phyloP scores from a whole-genome alignment of 2,797 vertebrate species.

The Simalia tracyae region DNA sequence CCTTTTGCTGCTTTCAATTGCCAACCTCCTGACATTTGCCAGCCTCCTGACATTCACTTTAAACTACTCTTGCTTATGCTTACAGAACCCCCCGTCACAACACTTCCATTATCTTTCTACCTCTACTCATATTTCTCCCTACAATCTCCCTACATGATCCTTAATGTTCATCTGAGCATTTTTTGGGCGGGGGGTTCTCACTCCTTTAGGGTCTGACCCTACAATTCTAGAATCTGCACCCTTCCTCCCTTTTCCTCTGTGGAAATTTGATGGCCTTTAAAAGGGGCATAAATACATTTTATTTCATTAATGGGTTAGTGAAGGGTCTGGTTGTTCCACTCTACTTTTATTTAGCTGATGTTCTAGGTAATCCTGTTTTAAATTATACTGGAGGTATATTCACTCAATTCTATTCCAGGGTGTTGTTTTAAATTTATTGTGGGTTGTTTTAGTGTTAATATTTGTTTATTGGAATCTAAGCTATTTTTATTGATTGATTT shows the following conservation, averaged over 20 bases:
- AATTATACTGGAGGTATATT: neutral
- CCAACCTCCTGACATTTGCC: neutral
- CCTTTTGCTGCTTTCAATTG: neutral
- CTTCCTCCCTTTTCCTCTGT: neutral
- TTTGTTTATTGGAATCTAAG: neutral
- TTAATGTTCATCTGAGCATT: neutral
- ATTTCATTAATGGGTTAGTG: neutral
- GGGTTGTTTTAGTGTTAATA: neutral
- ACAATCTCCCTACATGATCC: neutral
- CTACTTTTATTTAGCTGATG: neutral
- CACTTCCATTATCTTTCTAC: neutral
- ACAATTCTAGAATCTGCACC: neutral
- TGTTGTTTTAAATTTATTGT: neutral
- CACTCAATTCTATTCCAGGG: neutral
- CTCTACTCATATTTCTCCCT: neutral
- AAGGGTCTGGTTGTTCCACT: neutral
- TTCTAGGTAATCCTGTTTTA: neutral
- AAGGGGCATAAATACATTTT: neutral
- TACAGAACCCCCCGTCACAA: neutral
- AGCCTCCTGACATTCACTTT: neutral
- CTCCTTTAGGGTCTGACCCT: neutral
- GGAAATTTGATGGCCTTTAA: neutral
- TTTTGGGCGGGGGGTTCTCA: neutral
- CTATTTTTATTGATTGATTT: neutral
- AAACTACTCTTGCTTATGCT: neutral